These are phyloP conservation scores for Plagiodera versicolora DNA, from an alignment of 2,888 invertebrate species.

Conservation along the genomic window DNA sequence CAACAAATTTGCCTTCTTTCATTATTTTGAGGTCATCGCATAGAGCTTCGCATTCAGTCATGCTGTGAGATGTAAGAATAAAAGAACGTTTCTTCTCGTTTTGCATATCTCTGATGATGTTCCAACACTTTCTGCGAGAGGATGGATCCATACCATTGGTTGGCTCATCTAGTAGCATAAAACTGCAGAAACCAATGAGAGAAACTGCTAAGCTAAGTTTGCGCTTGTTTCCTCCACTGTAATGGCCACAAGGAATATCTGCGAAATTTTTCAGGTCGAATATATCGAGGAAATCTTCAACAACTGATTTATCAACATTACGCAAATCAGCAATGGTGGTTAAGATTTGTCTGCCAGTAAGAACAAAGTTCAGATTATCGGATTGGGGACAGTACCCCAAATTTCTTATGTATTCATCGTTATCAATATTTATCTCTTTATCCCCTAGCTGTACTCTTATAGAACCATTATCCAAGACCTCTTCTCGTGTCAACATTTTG, in stretches of 20 bases:
- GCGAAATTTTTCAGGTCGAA: conserved; percentile 45
- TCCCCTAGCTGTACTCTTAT: conserved; percentile 44
- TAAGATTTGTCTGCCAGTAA: conserved; percentile 77
- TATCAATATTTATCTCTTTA: background rate
- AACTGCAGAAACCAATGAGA: conserved; percentile 70
- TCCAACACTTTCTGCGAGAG: conserved; percentile 56
- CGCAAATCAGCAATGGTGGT: conserved; percentile 71
- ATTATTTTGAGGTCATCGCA: conserved; percentile 73
- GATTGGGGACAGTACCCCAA: conserved; percentile 93
- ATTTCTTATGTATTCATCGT: conserved; percentile 64
- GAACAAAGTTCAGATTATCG: conserved; percentile 75
- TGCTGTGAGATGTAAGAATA: conserved; percentile 81
- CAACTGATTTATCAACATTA: conserved; percentile 64
- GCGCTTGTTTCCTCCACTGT: conserved; percentile 75
- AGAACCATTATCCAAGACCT: conserved; percentile 56
- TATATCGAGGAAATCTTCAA: conserved; percentile 58
- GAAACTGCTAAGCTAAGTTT: conserved; percentile 77
- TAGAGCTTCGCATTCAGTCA: conserved; percentile 84
- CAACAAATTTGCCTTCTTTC: conserved; percentile 77
- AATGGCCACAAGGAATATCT: conserved; percentile 46
- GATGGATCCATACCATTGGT: conserved; percentile 72
- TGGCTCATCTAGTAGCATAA: conserved; percentile 79
- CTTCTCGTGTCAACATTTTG: conserved; percentile 69
- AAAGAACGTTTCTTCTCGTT: conserved; percentile 59
- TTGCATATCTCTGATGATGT: conserved; percentile 42